These are phyloP conservation scores for Hydrozoanthus tunicans DNA, from an alignment of 64 coral and sea anemone genomes.

Conservation along the genomic window DNA sequence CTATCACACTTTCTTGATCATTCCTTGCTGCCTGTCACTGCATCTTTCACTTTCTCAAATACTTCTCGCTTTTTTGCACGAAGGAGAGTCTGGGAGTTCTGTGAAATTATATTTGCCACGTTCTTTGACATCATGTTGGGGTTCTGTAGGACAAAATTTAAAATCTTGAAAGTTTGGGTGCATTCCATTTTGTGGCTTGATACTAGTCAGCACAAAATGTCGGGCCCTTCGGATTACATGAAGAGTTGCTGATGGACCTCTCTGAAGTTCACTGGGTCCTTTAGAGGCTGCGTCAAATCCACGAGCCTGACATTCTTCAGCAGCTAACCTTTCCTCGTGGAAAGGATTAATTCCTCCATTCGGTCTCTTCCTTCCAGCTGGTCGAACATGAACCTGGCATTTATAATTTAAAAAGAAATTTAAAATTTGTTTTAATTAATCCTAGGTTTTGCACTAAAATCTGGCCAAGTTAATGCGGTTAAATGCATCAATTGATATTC, in stretches of 20 bases:
- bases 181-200: neutral
- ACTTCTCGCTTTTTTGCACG: neutral
- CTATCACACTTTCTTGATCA: constrained; percentile 20
- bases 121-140: constrained; percentile 54
- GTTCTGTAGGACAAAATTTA: constrained; percentile 41
- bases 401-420: neutral
- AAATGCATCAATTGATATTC: too few relatives aligned
- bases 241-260: neutral
- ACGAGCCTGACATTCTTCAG: constrained; percentile 5
- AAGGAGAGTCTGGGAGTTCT: constrained; percentile 44
- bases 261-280: neutral
- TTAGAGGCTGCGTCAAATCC: constrained; percentile 19
- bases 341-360: constrained; percentile 61
- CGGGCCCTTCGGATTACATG: constrained; percentile 43
- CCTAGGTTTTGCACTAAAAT: too few relatives aligned
- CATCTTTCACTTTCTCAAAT: constrained; percentile 26
- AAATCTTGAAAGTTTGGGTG: constrained; percentile 1
- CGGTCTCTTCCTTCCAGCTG: constrained; percentile 28
- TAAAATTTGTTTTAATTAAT: neutral
- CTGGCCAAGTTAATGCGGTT: too few relatives aligned
- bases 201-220: constrained; percentile 12
- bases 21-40: constrained; percentile 21
- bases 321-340: constrained; percentile 47
- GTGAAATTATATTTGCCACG: constrained; percentile 49
- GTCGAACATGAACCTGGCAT: constrained; percentile 24